Evolutionary conservation across 2,113 vertebrate species (phyloP).

Genomic region (Axis porcinus): DNA sequence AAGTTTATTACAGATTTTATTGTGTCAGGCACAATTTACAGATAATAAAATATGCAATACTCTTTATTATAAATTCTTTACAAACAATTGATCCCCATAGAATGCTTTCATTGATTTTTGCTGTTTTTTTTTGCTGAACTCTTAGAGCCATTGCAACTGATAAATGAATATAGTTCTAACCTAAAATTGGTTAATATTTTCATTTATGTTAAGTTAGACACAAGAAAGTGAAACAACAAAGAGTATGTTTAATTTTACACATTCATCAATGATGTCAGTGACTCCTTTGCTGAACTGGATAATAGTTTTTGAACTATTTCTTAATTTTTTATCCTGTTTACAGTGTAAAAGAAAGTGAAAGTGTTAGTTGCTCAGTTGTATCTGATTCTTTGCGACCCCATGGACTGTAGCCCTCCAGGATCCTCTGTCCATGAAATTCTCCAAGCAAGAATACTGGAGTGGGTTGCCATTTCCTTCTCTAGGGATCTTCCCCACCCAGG

Average conservation of each 20-base stretch:
- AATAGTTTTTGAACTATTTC: background rate
- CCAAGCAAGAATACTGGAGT: background rate
- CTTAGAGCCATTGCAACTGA: background rate
- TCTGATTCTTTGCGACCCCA: background rate
- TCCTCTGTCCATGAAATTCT: background rate
- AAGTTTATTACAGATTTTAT: background rate
- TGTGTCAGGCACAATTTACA: background rate
- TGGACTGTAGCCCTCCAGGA: background rate
- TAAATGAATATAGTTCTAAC: background rate
- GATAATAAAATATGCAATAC: background rate
- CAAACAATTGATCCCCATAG: background rate
- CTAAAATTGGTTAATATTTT: slow-evolving; percentile 3
- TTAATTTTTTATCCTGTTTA: background rate
- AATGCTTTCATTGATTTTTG: background rate
- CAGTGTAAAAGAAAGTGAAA: background rate
- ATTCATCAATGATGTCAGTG: background rate
- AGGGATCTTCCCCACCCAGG: background rate
- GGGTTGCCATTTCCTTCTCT: background rate
- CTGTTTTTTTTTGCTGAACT: background rate
- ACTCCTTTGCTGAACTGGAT: background rate
- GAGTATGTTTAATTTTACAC: background rate
- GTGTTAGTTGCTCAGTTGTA: background rate
- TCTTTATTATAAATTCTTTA: background rate
- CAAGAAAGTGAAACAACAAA: background rate
- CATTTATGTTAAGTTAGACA: background rate